Conservation (phyloP, 2,888 invertebrate genomes). For the Zelleria hepariella region DNA sequence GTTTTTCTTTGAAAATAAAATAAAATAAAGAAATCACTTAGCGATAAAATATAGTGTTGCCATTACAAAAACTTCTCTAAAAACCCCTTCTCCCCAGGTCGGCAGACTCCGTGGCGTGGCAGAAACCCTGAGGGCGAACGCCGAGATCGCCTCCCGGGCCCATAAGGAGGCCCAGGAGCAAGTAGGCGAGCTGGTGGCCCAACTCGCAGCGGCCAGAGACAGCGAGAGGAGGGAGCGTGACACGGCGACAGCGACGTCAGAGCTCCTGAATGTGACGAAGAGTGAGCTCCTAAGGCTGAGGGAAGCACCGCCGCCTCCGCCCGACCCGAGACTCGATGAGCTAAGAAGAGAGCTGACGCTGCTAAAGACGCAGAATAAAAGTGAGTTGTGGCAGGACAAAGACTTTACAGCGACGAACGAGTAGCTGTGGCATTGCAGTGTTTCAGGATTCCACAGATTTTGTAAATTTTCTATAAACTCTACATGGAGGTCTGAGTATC, state of each 20-base stretch:
- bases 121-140: slow-evolving; percentile 72
- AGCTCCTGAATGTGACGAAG: slow-evolving; percentile 76
- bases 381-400: too few relatives aligned
- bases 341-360: slow-evolving; percentile 80
- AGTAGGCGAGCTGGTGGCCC: slow-evolving; percentile 58
- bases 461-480: too few relatives aligned
- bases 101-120: slow-evolving; percentile 66
- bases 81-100: slow-evolving; percentile 31
- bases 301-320: slow-evolving; percentile 75
- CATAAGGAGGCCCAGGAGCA: slow-evolving; percentile 69
- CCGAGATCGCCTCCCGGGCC: slow-evolving; percentile 67
- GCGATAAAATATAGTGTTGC: too few relatives aligned
- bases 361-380: slow-evolving; percentile 82
- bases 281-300: slow-evolving; percentile 76
- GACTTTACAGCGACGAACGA: too few relatives aligned
- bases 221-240: slow-evolving; percentile 64
- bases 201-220: slow-evolving; percentile 60
- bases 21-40: too few relatives aligned
- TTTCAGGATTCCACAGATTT: too few relatives aligned
- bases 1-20: too few relatives aligned
- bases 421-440: too few relatives aligned
- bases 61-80: background rate
- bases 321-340: slow-evolving; percentile 82
- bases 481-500: too few relatives aligned
- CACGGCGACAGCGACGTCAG: slow-evolving; percentile 64